Conservation (phyloP, 2,113 vertebrate genomes). For the Leuciscus idus region DNA sequence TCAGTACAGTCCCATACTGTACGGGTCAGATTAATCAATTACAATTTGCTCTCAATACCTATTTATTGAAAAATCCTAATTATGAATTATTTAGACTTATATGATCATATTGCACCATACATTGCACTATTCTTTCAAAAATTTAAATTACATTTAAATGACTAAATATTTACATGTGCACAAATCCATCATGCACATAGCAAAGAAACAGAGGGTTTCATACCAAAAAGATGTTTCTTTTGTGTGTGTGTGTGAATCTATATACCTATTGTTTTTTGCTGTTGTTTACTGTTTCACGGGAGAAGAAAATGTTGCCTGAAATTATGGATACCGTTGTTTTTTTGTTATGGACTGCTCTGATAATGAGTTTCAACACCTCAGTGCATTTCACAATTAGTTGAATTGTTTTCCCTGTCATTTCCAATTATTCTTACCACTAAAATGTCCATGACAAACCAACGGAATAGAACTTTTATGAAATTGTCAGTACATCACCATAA, state of each 20-base stretch:
- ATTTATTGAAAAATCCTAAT: background rate
- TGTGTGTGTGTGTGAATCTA: background rate
- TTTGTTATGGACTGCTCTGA: conserved; percentile 64
- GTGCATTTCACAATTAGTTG: conserved; percentile 65
- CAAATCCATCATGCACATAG: background rate
- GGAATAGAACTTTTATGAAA: conserved; percentile 60
- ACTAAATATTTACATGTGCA: background rate
- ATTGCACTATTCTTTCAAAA: background rate
- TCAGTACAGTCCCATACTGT: background rate
- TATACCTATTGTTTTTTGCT: background rate
- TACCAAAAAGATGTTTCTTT: background rate
- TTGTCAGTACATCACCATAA: conserved; percentile 54
- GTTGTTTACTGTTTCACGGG: conserved; percentile 23
- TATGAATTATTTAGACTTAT: background rate
- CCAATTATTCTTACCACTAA: conserved; percentile 65
- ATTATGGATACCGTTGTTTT: conserved; percentile 49
- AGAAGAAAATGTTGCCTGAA: conserved; percentile 26
- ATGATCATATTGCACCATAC: background rate
- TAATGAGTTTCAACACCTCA: conserved; percentile 70
- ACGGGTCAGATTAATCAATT: too few species aligned
- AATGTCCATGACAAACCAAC: conserved; percentile 67
- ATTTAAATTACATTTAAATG: background rate
- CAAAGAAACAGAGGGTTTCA: background rate
- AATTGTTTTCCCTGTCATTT: conserved; percentile 73
- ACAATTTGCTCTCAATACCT: background rate